Evolutionary conservation across 2,113 vertebrate species (phyloP), one percentile per base, ranked within the genome.

Genomic region (Lucifuga dentata): DNA sequence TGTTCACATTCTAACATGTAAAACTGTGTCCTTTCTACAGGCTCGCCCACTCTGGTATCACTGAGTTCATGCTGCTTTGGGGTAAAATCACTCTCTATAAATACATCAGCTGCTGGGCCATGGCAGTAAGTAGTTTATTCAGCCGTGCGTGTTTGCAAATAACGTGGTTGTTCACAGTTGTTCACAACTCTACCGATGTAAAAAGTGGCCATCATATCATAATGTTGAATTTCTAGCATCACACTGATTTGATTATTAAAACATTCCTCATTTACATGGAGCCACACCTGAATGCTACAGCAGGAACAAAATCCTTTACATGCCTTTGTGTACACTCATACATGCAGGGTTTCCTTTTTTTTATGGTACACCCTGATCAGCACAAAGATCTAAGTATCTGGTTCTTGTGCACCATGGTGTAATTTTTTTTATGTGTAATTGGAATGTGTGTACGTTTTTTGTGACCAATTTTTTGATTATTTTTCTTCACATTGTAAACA

Each of bases 21-120:
- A n/a, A n/a, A n/a, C n/a, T n/a, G n/a, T n/a, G n/a, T 79, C 20
- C 29, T 74, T 29, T 76, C 62, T 23, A 43, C 87, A 99, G 98
- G 94, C 91, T 33, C 94, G 88, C 57, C 92, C 94, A 0, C 95
- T 99, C 91, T 98, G 95, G 95, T 98, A 96, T 89, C 96, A 95
- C 46, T 98, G 96, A 78, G 81, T 95, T 96, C 84, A 95, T 98
- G 65, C 67, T 96, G 65, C 52, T 99, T 39, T 99, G 97, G 98
- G 95, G 95, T 55, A 99, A 99, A 92, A 69, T 98, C 8, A 93
- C 91, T 68, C 93, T 99, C 67, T 98, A 98, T 89, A 99, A 98
- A 88, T 99, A 99, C 0, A 96, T 99, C 81, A 96, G 95, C 86
- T 99, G 97, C 86, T 99, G 98, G 98, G 91, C 99, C 45, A 96